These are phyloP conservation scores for Epiblema foenella DNA, from an alignment of 2,888 invertebrate species.

Conservation along the genomic window DNA sequence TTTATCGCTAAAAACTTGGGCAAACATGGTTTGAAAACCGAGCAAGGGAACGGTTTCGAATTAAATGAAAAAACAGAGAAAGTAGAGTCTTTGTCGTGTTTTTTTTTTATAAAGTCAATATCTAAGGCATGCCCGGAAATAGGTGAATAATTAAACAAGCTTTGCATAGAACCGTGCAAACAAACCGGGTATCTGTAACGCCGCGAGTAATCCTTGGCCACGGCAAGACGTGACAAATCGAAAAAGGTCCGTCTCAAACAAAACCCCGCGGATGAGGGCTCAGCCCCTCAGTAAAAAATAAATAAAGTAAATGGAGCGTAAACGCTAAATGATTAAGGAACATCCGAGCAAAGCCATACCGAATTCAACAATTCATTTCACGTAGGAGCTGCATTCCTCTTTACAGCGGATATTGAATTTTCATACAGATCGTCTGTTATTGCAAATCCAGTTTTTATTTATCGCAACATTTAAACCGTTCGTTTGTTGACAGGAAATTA, in stretches of 20 bases:
- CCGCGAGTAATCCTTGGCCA: conserved; percentile 4
- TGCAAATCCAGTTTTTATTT: conserved; percentile 71
- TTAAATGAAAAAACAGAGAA: not conserved
- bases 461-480: conserved; percentile 68
- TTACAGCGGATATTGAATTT: conserved; percentile 81
- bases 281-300: conserved; percentile 17
- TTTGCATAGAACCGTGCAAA: conserved; percentile 10
- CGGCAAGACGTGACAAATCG: conserved; percentile 38
- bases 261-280: conserved; percentile 12
- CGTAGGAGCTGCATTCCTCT: conserved; percentile 66
- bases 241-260: conserved; percentile 33
- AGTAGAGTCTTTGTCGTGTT: not conserved
- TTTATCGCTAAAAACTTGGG: not conserved
- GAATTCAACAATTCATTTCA: conserved; percentile 64
- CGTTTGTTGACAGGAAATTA: conserved; percentile 79
- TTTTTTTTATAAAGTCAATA: not conserved
- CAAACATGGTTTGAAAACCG: not conserved
- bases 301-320: conserved; percentile 25
- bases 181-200: conserved; percentile 1
- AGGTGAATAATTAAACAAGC: not conserved
- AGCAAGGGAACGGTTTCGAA: not conserved
- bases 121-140: not conserved
- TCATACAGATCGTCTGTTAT: conserved; percentile 77
- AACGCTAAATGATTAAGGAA: conserved; percentile 41
- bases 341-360: conserved; percentile 34